These are phyloP conservation scores for Clepsis dumicolana DNA, from an alignment of 2,888 invertebrate genomes.

Conservation along the genomic window DNA sequence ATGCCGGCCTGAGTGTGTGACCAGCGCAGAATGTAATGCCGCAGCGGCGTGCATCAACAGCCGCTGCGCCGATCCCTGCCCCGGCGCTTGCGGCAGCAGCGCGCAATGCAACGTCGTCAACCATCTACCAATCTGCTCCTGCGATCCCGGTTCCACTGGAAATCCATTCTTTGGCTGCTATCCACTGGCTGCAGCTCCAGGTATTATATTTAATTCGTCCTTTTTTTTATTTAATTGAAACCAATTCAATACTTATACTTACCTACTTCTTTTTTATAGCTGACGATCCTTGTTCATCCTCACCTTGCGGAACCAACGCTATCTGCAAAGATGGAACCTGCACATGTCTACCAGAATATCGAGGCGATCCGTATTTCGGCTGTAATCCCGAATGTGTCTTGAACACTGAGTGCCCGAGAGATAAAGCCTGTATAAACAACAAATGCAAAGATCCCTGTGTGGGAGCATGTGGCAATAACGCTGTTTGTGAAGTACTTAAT, in stretches of 20 bases:
- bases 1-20: conserved; percentile 90
- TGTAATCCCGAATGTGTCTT: conserved; percentile 93
- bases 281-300: conserved; percentile 88
- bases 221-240: background rate
- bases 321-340: conserved; percentile 89
- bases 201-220: background rate
- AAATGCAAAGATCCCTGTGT: conserved; percentile 91
- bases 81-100: conserved; percentile 91
- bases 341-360: conserved; percentile 89
- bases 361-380: conserved; percentile 90
- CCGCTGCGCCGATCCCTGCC: conserved; percentile 91
- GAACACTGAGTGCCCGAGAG: conserved; percentile 89
- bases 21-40: conserved; percentile 90
- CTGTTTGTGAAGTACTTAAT: conserved; percentile 87
- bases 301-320: conserved; percentile 90
- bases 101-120: conserved; percentile 91
- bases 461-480: conserved; percentile 88
- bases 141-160: conserved; percentile 89
- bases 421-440: conserved; percentile 90
- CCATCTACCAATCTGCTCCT: conserved; percentile 90
- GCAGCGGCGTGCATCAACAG: conserved; percentile 89
- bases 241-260: background rate
- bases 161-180: conserved; percentile 89
- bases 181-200: conserved; percentile 60
- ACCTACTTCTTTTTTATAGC: conserved; percentile 47